Percentiles rank a stretch among this genome's conserved stretches.
phyloP scores from a whole-genome alignment of 2,888 invertebrate species.

The Dolichopus griseipennis region DNA sequence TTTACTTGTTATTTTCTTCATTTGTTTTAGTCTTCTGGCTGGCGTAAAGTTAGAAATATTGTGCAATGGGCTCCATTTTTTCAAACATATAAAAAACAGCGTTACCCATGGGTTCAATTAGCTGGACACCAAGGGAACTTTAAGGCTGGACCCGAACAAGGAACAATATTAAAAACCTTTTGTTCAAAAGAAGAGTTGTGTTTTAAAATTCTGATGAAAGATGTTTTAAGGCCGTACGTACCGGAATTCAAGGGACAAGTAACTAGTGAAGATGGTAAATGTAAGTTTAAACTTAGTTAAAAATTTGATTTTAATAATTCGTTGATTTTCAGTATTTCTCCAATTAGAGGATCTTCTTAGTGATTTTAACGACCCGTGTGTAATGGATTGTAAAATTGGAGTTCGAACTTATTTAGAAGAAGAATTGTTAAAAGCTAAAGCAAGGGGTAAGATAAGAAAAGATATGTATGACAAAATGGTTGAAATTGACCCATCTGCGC shows the following conservation, averaged over 20 bases:
- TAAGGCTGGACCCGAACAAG: conserved; percentile 85
- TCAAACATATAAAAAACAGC: conserved; percentile 90
- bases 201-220: conserved; percentile 75
- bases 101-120: conserved; percentile 94
- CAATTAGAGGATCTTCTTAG: conserved; percentile 88
- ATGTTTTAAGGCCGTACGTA: conserved; percentile 78
- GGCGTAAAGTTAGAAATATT: conserved; percentile 87
- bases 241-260: conserved; percentile 89
- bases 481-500: conserved; percentile 81
- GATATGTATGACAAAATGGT: conserved; percentile 99
- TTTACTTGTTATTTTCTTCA: not conserved
- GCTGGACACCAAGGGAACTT: conserved; percentile 95
- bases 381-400: conserved; percentile 96
- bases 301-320: conserved; percentile 15
- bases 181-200: conserved; percentile 83
- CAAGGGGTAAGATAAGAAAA: conserved; percentile 84
- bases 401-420: conserved; percentile 91
- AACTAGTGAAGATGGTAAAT: conserved; percentile 67
- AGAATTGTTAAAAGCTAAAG: conserved; percentile 88
- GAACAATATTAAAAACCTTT: conserved; percentile 88
- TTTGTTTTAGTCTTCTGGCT: conserved; percentile 73
- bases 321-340: conserved; percentile 54
- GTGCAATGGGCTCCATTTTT: conserved; percentile 97
- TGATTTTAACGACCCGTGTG: conserved; percentile 84
- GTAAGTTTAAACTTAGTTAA: conserved; percentile 41